Percentiles rank a stretch among this genome's conserved stretches.
Evolutionary conservation across 2,113 vertebrate genomes (phyloP).

Genomic region (Leptosomus discolor): DNA sequence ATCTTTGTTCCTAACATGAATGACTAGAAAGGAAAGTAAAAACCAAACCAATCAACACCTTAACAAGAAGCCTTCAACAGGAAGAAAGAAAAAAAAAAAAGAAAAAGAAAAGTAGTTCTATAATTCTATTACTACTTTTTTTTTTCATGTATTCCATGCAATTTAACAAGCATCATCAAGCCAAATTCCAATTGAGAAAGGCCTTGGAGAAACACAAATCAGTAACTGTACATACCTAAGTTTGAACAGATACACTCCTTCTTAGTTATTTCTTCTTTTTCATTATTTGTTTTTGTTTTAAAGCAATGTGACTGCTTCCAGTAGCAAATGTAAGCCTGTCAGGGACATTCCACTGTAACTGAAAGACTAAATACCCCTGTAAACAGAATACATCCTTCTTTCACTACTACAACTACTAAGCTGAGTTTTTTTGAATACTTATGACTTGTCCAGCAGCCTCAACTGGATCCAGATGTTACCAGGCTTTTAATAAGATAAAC

Average conservation of each 20-base stretch:
- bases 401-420: not conserved
- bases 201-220: not conserved
- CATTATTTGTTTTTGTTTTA: not conserved
- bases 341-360: not conserved
- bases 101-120: too few species aligned
- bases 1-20: not conserved
- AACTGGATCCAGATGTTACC: conserved; percentile 23
- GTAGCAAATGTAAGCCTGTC: not conserved
- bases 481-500: not conserved
- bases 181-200: not conserved
- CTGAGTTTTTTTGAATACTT: not conserved
- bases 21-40: not conserved
- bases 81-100: not conserved
- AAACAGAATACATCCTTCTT: not conserved
- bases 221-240: not conserved
- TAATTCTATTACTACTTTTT: not conserved
- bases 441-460: not conserved
- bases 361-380: not conserved
- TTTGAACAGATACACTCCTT: not conserved
- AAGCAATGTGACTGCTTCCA: not conserved
- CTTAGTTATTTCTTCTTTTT: not conserved
- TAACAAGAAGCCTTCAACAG: not conserved
- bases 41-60: not conserved
- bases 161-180: not conserved
- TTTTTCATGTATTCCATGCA: not conserved